These are phyloP conservation scores for Cyanistes caeruleus DNA, from an alignment of 2,113 vertebrate genomes.

Conservation along the genomic window DNA sequence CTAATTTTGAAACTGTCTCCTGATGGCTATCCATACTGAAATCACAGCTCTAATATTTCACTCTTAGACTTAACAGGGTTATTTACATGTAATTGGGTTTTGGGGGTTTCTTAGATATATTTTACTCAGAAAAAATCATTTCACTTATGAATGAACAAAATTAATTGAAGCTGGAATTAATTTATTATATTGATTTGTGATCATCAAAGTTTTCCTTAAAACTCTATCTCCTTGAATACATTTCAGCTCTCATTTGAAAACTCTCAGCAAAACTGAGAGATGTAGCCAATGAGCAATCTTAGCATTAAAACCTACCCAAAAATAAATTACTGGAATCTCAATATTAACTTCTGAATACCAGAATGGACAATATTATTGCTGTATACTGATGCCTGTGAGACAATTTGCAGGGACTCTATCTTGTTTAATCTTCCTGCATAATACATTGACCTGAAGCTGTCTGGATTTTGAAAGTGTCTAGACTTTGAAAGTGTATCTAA, in stretches of 20 bases:
- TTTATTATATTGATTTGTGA: not conserved
- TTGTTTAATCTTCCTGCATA: not conserved
- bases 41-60: not conserved
- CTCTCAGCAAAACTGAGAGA: not conserved
- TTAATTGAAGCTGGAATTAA: not conserved
- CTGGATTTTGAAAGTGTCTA: not conserved
- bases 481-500: not conserved
- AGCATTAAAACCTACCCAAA: not conserved
- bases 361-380: not conserved
- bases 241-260: not conserved
- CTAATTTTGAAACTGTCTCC: not conserved
- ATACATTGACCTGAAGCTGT: not conserved
- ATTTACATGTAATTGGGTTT: not conserved
- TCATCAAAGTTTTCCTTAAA: not conserved
- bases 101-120: rapidly evolving
- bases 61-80: not conserved
- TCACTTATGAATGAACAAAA: not conserved
- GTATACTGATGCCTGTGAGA: not conserved
- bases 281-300: not conserved
- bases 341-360: not conserved
- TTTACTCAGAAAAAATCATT: not conserved
- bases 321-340: not conserved
- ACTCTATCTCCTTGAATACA: not conserved
- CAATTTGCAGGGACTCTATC: not conserved
- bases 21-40: not conserved